These are phyloP conservation scores for Zophobas morio DNA, from an alignment of 1,140 invertebrate genomes.

Conservation along the genomic window DNA sequence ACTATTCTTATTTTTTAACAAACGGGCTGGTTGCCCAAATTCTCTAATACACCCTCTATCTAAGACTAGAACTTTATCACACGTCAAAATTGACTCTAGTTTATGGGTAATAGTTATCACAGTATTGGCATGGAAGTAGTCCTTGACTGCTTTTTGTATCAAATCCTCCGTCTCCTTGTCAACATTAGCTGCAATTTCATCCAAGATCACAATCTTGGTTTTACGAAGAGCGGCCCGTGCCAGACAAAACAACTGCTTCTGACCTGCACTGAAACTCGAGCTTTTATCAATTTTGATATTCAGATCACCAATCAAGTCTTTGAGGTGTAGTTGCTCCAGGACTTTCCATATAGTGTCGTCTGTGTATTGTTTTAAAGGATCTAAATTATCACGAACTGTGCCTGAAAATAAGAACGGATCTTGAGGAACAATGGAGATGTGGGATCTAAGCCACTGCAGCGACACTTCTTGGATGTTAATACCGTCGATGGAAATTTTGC, in stretches of 20 bases:
- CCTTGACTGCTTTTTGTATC: too few relatives aligned
- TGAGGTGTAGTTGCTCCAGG: conserved; percentile 56
- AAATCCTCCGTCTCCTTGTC: too few relatives aligned
- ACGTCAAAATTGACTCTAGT: too few relatives aligned
- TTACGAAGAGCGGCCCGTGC: conserved; percentile 73
- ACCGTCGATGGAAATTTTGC: not conserved
- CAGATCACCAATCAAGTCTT: conserved; percentile 44
- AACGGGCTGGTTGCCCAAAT: too few relatives aligned
- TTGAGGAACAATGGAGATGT: too few relatives aligned
- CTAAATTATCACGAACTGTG: conserved; percentile 71
- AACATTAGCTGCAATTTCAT: too few relatives aligned
- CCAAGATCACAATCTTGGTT: too few relatives aligned
- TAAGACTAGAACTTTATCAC: too few relatives aligned
- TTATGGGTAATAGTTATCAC: too few relatives aligned
- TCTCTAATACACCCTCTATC: too few relatives aligned
- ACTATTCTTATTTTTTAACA: too few relatives aligned
- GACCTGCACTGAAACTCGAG: conserved; percentile 82
- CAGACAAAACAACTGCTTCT: conserved; percentile 85
- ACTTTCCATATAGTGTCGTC: conserved; percentile 64
- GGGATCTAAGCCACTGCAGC: not conserved
- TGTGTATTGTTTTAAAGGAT: conserved; percentile 73
- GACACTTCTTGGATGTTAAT: not conserved
- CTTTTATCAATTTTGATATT: conserved; percentile 72
- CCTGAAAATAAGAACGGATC: not conserved
- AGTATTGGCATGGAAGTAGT: too few relatives aligned